Evolutionary conservation across 2,888 invertebrate genomes (phyloP).

Genomic region (Xestia xanthographa): DNA sequence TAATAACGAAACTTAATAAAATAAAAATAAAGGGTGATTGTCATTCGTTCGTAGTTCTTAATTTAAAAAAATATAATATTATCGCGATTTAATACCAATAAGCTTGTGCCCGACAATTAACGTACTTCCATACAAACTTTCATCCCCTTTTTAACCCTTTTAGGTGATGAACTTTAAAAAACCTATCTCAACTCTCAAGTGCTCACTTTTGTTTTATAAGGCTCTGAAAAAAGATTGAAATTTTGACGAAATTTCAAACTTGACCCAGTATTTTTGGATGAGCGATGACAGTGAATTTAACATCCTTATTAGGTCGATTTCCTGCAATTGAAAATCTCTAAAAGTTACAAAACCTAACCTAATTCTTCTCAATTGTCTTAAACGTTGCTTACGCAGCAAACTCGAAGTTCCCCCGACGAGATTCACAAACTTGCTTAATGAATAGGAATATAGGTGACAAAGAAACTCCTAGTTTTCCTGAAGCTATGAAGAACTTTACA

Average conservation of each 20-base stretch:
- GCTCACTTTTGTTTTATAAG: not conserved
- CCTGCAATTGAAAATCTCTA: no score
- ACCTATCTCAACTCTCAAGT: not conserved
- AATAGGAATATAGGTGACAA: slow-evolving; percentile 32
- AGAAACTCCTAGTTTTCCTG: slow-evolving; percentile 5
- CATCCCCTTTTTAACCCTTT: not conserved
- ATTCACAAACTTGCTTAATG: slow-evolving; percentile 35
- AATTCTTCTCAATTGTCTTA: not conserved
- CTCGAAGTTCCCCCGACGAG: no score
- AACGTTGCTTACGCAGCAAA: not conserved
- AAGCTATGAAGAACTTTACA: slow-evolving; percentile 19
- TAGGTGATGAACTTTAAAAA: not conserved
- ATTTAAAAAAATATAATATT: not conserved
- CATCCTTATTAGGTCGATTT: not conserved
- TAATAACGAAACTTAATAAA: not conserved
- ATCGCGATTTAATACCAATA: not conserved
- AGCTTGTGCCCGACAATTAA: not conserved
- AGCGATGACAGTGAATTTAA: not conserved
- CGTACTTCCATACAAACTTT: not conserved
- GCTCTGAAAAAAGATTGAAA: not conserved
- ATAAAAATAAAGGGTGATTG: not conserved
- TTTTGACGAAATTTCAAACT: not conserved
- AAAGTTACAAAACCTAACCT: not conserved
- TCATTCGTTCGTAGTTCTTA: not conserved
- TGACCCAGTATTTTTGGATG: not conserved